phyloP scores from a whole-genome alignment of 2,888 invertebrate genomes.

The Cabera pusaria region DNA sequence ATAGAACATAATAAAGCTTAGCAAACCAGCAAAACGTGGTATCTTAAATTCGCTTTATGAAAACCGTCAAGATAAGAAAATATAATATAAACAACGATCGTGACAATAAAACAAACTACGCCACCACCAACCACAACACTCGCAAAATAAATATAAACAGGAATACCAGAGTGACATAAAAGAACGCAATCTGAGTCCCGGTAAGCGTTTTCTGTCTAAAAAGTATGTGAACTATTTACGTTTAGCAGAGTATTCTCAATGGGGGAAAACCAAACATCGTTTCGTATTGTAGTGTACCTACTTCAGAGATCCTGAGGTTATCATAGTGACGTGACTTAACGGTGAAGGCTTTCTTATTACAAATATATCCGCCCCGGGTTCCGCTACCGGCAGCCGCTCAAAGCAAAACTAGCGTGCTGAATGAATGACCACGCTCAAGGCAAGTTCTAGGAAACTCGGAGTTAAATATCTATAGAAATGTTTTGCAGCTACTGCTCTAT shows the following conservation, averaged over 20 bases:
- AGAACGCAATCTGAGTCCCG: slow-evolving; percentile 28
- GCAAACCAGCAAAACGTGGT: too few relatives aligned
- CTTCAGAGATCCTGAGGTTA: slow-evolving; percentile 28
- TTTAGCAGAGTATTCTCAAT: slow-evolving; percentile 28
- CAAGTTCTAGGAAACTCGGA: slow-evolving; percentile 9
- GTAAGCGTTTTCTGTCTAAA: slow-evolving; percentile 17
- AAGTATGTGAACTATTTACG: slow-evolving; percentile 29
- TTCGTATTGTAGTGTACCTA: slow-evolving; percentile 25
- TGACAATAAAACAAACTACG: neutral
- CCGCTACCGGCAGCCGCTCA: slow-evolving; percentile 36
- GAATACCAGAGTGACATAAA: slow-evolving; percentile 25
- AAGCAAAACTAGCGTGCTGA: slow-evolving; percentile 38
- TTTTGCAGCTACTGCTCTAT: too few relatives aligned
- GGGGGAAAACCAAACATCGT: slow-evolving; percentile 32
- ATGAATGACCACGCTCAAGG: slow-evolving; percentile 32
- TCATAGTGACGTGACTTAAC: slow-evolving; percentile 41
- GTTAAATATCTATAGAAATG: slow-evolving; percentile 6
- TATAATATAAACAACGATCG: slow-evolving; percentile 5
- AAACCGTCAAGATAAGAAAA: slow-evolving; percentile 6
- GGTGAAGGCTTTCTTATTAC: slow-evolving; percentile 38
- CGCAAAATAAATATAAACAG: slow-evolving; percentile 19
- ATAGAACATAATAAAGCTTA: slow-evolving; percentile 1
- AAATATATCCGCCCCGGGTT: slow-evolving; percentile 32
- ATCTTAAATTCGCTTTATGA: too few relatives aligned
- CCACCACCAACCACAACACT: slow-evolving; percentile 9